A percentile compares a stretch with the other conserved stretches of the same genome.
Conservation (phyloP, 2,113 vertebrate species). For the Sinocyclocheilus anophthalmus region DNA sequence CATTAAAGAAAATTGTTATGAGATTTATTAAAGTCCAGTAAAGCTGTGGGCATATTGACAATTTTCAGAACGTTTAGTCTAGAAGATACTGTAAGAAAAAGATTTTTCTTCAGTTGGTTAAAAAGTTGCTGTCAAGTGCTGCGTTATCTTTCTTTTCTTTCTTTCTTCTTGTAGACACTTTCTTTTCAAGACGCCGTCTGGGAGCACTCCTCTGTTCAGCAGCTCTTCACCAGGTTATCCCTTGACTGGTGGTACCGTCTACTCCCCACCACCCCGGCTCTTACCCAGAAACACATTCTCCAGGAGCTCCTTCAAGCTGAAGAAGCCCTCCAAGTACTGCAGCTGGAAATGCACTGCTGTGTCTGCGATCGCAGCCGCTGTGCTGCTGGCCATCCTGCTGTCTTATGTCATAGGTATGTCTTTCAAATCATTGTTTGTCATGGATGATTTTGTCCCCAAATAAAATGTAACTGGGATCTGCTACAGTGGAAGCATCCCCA, state of each 20-base stretch:
- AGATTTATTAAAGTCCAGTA: conserved; percentile 17
- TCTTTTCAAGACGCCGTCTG: conserved; percentile 90
- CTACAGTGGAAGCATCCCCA: not conserved
- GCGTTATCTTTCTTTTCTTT: not conserved
- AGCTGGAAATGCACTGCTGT: conserved; percentile 92
- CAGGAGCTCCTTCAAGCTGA: conserved; percentile 90
- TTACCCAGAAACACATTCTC: conserved; percentile 89
- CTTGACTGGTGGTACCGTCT: conserved; percentile 87
- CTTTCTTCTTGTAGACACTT: conserved; percentile 78
- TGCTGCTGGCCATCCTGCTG: conserved; percentile 84
- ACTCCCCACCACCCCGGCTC: conserved; percentile 87
- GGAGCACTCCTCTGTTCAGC: conserved; percentile 89
- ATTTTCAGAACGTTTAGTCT: not conserved
- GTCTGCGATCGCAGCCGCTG: conserved; percentile 83
- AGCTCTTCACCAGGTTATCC: conserved; percentile 89
- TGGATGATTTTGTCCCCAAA: not conserved
- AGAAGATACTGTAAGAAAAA: not conserved
- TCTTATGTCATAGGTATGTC: conserved; percentile 88
- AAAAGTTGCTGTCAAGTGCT: not conserved
- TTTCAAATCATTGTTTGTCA: not conserved
- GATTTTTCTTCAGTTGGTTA: not conserved
- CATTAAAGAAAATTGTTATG: not conserved
- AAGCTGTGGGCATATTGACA: conserved; percentile 3
- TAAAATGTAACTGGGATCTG: not conserved
- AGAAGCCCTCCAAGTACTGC: conserved; percentile 91